Evolutionary conservation across 2,797 vertebrate genomes (phyloP).

Genomic region (Pygocentrus nattereri): DNA sequence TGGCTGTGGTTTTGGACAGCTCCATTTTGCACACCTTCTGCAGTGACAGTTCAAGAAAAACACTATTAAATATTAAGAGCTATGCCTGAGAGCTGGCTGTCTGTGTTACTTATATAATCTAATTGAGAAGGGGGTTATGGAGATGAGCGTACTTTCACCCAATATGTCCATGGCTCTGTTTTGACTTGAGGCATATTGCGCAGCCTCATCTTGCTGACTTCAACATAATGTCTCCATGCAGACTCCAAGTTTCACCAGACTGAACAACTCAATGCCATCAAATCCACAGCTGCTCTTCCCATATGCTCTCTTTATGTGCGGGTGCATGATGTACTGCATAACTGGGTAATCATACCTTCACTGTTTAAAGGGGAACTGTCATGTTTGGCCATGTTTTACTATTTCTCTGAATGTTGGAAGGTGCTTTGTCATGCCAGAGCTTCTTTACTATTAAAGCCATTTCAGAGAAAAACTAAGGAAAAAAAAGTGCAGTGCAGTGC

Average conservation of each 20-base stretch:
- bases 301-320: conserved; percentile 49
- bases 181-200: conserved; percentile 46
- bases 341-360: conserved; percentile 33
- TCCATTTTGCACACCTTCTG: conserved; percentile 32
- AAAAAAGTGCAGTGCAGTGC: no score
- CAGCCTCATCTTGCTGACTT: conserved; percentile 50
- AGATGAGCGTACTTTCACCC: conserved; percentile 15
- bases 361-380: conserved; percentile 13
- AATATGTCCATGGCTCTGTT: conserved; percentile 36
- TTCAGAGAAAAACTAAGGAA: no score
- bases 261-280: conserved; percentile 49
- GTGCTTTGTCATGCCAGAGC: no score
- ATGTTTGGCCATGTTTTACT: no score
- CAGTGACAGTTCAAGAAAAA: conserved; percentile 46
- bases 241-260: conserved; percentile 45
- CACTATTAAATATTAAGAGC: conserved; percentile 53
- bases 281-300: conserved; percentile 55
- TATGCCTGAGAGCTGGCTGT: conserved; percentile 19
- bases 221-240: conserved; percentile 26
- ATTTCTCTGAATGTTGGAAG: no score
- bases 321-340: conserved; percentile 27
- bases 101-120: conserved; percentile 30
- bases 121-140: conserved; percentile 17
- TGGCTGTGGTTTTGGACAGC: conserved; percentile 32
- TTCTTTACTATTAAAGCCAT: no score